Evolutionary conservation across 1,140 invertebrate species (phyloP), one percentile per base, ranked within the genome.

Genomic region (Melanaphis sacchari): DNA sequence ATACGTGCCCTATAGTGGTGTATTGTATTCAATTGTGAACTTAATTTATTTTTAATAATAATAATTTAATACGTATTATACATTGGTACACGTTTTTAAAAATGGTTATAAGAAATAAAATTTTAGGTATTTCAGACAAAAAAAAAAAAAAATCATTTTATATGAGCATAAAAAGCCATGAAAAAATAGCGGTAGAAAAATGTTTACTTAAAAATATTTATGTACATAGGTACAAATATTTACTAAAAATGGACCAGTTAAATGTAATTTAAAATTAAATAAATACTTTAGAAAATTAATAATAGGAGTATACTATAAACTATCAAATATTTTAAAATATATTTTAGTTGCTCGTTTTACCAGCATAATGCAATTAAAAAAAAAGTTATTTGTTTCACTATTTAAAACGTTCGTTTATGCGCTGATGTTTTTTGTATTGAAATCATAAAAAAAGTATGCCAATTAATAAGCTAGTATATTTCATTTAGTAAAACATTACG

Each of bases 41-140:
- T 76, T 76, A 76, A 76, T 76, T 76, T 76, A 76, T 76, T 76
- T 76, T 76, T 76, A 76, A n/a, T 76, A 76, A 76, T 76, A 76
- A 76, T 76, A 76, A 76, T 76, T 76, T 76, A 76, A 76, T 66
- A 66, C 54, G 54, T 31, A 59, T 66, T n/a, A 59, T 66, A 66
- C 59, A n/a, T 76, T 76, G 59, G 36, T 76, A n/a, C 31, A 76
- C 59, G 36, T n/a, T 76, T 76, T 49, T 76, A n/a, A 18, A 76
- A 76, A 76, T n/a, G n/a, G 59, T n/a, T 76, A n/a, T n/a, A 5
- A 76, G 59, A n/a, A n/a, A 76, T 76, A 76, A n/a, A 76, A 76
- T n/a, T n/a, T 76, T 76, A n/a, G 59, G n/a, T 66, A 11, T 66
- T 66, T 66, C 54, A n/a, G 15, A 66, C 59, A 21, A n/a, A 18